phyloP scores from a whole-genome alignment of 2,888 invertebrate genomes.

The Dyspetes luteomarginatus region DNA sequence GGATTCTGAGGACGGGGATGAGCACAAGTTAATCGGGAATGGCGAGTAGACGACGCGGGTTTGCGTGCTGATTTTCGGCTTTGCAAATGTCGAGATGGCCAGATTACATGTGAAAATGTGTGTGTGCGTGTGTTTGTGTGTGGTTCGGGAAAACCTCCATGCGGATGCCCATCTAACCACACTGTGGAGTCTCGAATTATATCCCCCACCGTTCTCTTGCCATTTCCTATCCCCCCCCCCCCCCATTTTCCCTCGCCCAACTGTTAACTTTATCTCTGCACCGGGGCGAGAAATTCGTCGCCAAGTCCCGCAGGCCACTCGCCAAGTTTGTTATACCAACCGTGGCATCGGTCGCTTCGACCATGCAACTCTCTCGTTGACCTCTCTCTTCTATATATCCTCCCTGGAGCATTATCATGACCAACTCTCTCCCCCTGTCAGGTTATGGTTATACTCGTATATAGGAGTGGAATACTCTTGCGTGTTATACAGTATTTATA shows the following conservation, averaged over 20 bases:
- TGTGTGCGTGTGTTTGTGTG: background rate
- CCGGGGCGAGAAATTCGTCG: conserved; percentile 70
- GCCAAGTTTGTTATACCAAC: conserved; percentile 64
- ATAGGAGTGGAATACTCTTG: conserved; percentile 3
- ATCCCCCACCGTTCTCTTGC: conserved; percentile 21
- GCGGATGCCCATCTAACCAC: conserved; percentile 68
- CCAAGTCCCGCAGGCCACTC: conserved; percentile 64
- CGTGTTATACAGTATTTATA: background rate
- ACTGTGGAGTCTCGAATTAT: conserved; percentile 74
- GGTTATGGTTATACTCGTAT: conserved; percentile 27
- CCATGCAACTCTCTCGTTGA: conserved; percentile 30
- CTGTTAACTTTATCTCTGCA: conserved; percentile 80
- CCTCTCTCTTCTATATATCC: conserved; percentile 8
- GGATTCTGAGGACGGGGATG: background rate
- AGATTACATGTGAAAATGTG: conserved; percentile 19
- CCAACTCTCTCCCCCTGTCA: background rate
- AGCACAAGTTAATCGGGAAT: conserved; percentile 53
- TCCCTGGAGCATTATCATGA: background rate
- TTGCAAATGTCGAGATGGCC: conserved; percentile 47
- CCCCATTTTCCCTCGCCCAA: too few relatives aligned
- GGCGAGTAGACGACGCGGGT: conserved; percentile 34
- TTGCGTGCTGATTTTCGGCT: background rate
- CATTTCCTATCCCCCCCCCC: too few relatives aligned
- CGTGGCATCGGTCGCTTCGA: conserved; percentile 18
- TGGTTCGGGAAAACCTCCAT: conserved; percentile 51